Evolutionary conservation across 2,888 invertebrate species (phyloP).

Genomic region (Drosophila atripex): DNA sequence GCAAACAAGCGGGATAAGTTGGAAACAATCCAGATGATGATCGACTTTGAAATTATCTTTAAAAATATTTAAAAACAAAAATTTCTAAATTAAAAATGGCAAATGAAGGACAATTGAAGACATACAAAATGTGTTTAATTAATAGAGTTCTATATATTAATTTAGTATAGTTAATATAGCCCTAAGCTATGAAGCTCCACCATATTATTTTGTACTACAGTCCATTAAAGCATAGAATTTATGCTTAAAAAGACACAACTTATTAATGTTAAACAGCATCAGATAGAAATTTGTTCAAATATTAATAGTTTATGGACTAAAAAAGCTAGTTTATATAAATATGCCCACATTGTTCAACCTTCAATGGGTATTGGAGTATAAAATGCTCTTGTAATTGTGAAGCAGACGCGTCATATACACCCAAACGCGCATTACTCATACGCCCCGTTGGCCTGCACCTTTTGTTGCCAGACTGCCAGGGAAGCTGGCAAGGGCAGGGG

Average conservation of each 20-base stretch:
- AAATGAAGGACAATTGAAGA: too few species aligned
- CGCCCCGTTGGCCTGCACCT: conserved; percentile 37
- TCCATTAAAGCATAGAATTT: not conserved
- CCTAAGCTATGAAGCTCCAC: too few species aligned
- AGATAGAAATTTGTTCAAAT: not conserved
- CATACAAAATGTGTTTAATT: too few species aligned
- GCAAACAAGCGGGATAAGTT: conserved; percentile 25
- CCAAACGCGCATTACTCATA: conserved; percentile 41
- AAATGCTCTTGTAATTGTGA: conserved; percentile 32
- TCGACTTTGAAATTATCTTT: not conserved
- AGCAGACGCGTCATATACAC: conserved; percentile 32
- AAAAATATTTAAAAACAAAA: not conserved
- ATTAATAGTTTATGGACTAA: not conserved
- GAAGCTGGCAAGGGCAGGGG: not conserved
- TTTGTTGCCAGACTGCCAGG: conserved; percentile 17
- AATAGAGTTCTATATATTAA: too few species aligned
- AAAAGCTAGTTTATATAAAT: not conserved
- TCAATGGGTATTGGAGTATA: conserved; percentile 33
- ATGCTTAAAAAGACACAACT: not conserved
- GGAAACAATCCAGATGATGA: not conserved
- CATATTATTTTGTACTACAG: too few species aligned
- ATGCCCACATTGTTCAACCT: not conserved
- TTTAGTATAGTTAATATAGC: too few species aligned
- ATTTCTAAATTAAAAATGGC: not conserved
- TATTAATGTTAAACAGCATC: not conserved